Percentiles rank a stretch among this genome's conserved stretches.
Evolutionary conservation across 2,113 vertebrate genomes (phyloP).

Genomic region (cat (Felis catus)): F.catus_Fca126_mat1.0 CM031411.1:98055001-98055500

Average conservation of each 20-base stretch:
- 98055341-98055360: not conserved
- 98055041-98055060: not conserved
- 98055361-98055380: not conserved
- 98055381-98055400: not conserved
- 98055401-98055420: not conserved
- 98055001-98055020: fast-evolving
- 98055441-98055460: not conserved
- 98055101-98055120: not conserved
- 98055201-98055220: not conserved
- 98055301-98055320: not conserved
- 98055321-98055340: not conserved
- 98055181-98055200: not conserved
- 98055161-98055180: not conserved
- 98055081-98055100: not conserved
- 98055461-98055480: no score
- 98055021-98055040: not conserved
- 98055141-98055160: not conserved
- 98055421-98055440: not conserved
- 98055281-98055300: not conserved
- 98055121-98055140: not conserved
- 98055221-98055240: not conserved
- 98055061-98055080: not conserved
- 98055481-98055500: not conserved
- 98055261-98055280: not conserved
- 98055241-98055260: not conserved